Conservation (phyloP, 2,888 invertebrate species). For the Dusona sp. region DNA sequence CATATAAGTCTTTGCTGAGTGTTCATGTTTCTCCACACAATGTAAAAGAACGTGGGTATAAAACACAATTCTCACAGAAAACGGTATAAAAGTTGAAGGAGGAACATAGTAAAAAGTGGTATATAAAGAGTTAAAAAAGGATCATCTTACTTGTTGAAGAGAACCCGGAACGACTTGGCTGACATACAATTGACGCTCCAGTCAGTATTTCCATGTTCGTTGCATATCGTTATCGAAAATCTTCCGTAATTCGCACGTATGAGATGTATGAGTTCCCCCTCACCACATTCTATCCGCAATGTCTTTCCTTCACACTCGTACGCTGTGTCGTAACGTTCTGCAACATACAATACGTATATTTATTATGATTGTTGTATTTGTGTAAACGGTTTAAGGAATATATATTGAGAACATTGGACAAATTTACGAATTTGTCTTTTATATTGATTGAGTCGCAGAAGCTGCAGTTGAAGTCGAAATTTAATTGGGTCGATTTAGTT, state of each 20-base stretch:
- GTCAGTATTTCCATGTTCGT: slow-evolving; percentile 97
- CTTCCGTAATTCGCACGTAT: slow-evolving; percentile 97
- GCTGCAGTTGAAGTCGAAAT: too few species aligned
- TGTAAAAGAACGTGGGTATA: not conserved
- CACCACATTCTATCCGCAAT: slow-evolving; percentile 94
- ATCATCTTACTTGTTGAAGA: slow-evolving; percentile 92
- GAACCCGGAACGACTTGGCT: slow-evolving; percentile 93
- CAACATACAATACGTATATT: slow-evolving; percentile 78
- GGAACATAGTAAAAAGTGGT: not conserved
- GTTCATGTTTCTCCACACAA: not conserved
- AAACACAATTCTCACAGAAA: not conserved
- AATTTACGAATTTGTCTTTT: not conserved
- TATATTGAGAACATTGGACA: not conserved
- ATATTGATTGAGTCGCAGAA: not conserved
- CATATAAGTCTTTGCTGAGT: not conserved
- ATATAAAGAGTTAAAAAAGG: not conserved
- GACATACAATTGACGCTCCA: slow-evolving; percentile 99
- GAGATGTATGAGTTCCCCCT: slow-evolving; percentile 95
- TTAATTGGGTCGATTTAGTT: not conserved
- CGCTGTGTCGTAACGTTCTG: slow-evolving; percentile 95
- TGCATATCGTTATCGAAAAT: slow-evolving; percentile 97
- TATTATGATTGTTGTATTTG: not conserved
- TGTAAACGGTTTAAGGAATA: not conserved
- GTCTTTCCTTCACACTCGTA: slow-evolving; percentile 98
- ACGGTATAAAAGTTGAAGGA: not conserved